Percentiles rank a stretch among this genome's conserved stretches.
Evolutionary conservation across 2,797 vertebrate genomes (phyloP).

Genomic region (Dermochelys coriacea): DNA sequence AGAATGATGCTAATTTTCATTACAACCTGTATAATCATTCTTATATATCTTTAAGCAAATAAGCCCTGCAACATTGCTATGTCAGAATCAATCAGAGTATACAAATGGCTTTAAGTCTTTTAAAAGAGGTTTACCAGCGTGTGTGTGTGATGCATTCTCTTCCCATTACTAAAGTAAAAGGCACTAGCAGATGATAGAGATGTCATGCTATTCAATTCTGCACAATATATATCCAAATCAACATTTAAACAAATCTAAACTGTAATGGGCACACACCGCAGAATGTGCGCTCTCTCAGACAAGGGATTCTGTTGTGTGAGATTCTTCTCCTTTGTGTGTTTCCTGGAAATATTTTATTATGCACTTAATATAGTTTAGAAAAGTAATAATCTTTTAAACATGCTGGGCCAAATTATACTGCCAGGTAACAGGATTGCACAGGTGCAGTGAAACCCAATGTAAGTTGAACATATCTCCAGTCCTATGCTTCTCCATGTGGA

Average conservation of each 20-base stretch:
- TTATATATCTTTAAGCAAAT: not conserved
- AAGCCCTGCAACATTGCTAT: not conserved
- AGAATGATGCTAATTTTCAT: constrained; percentile 1
- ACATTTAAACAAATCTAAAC: not conserved
- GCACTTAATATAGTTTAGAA: not conserved
- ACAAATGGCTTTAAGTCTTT: constrained; percentile 5
- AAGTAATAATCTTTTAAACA: not conserved
- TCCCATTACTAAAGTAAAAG: not conserved
- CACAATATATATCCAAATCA: not conserved
- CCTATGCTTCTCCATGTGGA: fast-evolving
- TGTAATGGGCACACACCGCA: not conserved
- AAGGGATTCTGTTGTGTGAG: not conserved
- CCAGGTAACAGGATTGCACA: not conserved
- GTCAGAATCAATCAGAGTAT: not conserved
- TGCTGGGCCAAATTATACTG: not conserved
- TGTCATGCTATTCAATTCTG: not conserved
- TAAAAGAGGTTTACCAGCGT: constrained; percentile 23
- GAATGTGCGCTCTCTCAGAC: fast-evolving
- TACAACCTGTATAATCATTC: not conserved
- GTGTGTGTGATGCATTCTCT: not conserved
- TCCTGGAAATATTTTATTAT: constrained; percentile 23
- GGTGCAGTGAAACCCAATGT: not conserved
- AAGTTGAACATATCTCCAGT: not conserved
- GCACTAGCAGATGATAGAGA: not conserved
- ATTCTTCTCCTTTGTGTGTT: not conserved